Base-by-base conservation (phyloP, 2,113 vertebrate species). In the Callithrix jacchus region DNA sequence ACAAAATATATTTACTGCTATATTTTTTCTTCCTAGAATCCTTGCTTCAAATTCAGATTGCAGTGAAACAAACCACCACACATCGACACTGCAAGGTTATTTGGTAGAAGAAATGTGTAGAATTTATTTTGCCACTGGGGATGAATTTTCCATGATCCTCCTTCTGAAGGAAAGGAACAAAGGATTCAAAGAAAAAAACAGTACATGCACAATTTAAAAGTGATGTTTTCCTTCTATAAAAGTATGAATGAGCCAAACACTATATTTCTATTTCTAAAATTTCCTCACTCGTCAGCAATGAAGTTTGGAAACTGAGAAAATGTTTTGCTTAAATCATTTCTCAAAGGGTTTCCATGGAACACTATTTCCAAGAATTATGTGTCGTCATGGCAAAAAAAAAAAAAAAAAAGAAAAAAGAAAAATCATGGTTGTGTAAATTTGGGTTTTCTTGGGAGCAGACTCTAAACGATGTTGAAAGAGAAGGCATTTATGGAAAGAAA, bases 81-180 rank as follows among this genome's bases (percentile, higher is more conserved):
- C 35, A 77, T 61, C 5, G 45, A 30, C 81, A 84, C 40, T 40
- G 12, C 11, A 82, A 82, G 71, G 1, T 80, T 84, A 89, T 80
- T 89, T 96, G 83, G 85, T 79, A 77, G 87, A 68, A 93, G 61
- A 80, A 77, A 88, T 21, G 40, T 12, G n/a, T 82, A 25, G 58
- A 3, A 68, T 87, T 58, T 73, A 56, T 13, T 71, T 70, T 87
- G 25, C 8, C n/a, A 74, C 4, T 37, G 21, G 66, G 27, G 16
- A 54, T 83, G 47, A 82, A 52, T 92, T 92, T 91, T 92, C 47
- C 9, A 79, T 18, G 82, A 49, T 1, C 5, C 10, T 89, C 47
- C 79, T 73, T 96, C 3, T 91, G 23, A 93, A 93, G 52, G 8
- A 32, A 79, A 96, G 76, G 16, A 73, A 91, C 4, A 73, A 74